Conservation (phyloP, 2,888 invertebrate genomes). For the Alsophila aescularia region DNA sequence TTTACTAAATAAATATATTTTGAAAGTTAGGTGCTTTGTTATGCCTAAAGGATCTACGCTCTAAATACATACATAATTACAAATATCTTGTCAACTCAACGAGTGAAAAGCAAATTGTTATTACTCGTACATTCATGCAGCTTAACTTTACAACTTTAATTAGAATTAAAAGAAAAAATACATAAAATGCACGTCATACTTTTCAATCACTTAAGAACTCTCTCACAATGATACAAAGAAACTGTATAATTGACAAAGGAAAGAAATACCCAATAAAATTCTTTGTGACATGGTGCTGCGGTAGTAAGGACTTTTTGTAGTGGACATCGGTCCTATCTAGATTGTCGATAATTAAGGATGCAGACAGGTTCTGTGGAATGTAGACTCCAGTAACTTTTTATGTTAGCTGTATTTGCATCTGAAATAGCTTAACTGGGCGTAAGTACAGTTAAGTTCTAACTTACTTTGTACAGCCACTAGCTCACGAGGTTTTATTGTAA, state of each 20-base stretch:
- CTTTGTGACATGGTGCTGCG: slow-evolving; percentile 10
- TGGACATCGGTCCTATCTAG: slow-evolving; percentile 50
- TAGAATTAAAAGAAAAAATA: not conserved
- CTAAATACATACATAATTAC: too few species aligned
- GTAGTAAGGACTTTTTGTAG: not conserved
- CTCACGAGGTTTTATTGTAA: too few species aligned
- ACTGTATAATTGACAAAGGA: not conserved
- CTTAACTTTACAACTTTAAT: not conserved
- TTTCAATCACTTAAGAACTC: not conserved
- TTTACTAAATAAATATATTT: too few species aligned
- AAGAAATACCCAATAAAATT: not conserved
- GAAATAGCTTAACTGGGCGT: too few species aligned
- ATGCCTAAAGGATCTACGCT: too few species aligned
- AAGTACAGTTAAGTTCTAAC: too few species aligned
- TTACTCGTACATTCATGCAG: too few species aligned
- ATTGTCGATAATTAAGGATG: slow-evolving; percentile 56
- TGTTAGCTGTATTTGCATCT: slow-evolving; percentile 23
- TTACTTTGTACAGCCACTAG: too few species aligned
- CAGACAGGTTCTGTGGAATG: slow-evolving; percentile 53
- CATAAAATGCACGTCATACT: not conserved
- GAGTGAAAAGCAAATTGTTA: too few species aligned
- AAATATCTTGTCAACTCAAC: too few species aligned
- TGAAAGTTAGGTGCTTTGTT: too few species aligned
- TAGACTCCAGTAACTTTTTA: slow-evolving; percentile 27
- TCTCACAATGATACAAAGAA: not conserved